Percentiles rank a stretch among this genome's conserved stretches.
Conservation (phyloP, 2,113 vertebrate species). For the Urocolius indicus region DNA sequence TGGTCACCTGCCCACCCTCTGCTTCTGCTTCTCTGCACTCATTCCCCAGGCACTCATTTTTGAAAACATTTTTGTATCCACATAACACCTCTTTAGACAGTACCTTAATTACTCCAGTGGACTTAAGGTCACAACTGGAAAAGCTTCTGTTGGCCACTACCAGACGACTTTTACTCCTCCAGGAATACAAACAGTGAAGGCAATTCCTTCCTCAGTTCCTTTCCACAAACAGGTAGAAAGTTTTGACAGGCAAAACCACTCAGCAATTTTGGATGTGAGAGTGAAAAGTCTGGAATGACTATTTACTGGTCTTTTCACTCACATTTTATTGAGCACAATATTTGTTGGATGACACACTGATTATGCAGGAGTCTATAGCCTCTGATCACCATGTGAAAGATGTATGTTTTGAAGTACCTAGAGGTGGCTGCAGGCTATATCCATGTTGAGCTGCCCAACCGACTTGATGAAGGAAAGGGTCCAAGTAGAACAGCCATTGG, state of each 20-base stretch:
- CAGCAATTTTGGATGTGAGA: neutral
- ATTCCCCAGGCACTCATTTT: neutral
- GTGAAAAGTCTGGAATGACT: neutral
- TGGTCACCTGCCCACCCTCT: neutral
- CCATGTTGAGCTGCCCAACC: constrained; percentile 91
- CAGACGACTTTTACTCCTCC: neutral
- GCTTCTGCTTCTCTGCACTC: fast-evolving
- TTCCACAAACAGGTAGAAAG: neutral
- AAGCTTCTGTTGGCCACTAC: neutral
- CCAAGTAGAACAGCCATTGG: constrained; percentile 92
- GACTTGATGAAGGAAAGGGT: constrained; percentile 91
- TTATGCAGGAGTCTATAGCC: neutral
- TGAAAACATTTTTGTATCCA: neutral
- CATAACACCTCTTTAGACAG: neutral
- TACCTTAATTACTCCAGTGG: neutral
- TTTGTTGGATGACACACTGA: neutral
- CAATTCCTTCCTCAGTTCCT: neutral
- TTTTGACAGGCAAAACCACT: neutral
- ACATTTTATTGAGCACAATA: neutral
- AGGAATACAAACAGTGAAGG: neutral
- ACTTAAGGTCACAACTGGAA: neutral
- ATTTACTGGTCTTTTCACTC: neutral
- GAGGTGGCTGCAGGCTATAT: constrained; percentile 86
- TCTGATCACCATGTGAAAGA: neutral
- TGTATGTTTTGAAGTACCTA: constrained; percentile 74